A percentile compares a stretch with the other conserved stretches of the same genome.
Conservation (phyloP, 2,888 invertebrate species). For the Scaptomyza caliginosa region DNA sequence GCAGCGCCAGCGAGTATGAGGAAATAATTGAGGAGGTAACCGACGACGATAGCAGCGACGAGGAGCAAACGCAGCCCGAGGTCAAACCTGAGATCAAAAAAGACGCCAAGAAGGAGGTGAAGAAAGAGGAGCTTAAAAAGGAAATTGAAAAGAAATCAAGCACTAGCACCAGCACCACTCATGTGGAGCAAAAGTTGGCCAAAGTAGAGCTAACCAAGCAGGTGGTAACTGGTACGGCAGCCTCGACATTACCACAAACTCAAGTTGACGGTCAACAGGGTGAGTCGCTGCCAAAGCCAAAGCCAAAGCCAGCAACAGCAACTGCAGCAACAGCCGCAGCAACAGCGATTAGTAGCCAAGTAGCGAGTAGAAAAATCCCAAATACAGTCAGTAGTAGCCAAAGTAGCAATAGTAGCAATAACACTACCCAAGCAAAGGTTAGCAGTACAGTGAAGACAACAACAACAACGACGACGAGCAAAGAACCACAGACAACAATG, state of each 20-base stretch:
- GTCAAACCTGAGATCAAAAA: constrained; percentile 8
- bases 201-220: constrained; percentile 56
- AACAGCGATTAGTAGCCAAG: constrained; percentile 49
- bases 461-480: not conserved
- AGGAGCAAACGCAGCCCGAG: constrained; percentile 41
- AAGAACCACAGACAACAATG: constrained; percentile 33
- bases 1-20: constrained; percentile 83
- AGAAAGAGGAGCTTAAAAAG: constrained; percentile 13
- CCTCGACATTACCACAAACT: constrained; percentile 25
- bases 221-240: constrained; percentile 25
- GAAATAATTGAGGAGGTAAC: constrained; percentile 83
- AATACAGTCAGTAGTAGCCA: constrained; percentile 44
- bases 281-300: constrained; percentile 88
- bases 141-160: constrained; percentile 19
- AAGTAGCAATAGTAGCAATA: constrained; percentile 44
- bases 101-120: constrained; percentile 4
- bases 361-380: constrained; percentile 37
- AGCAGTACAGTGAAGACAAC: not conserved
- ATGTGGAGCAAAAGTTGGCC: constrained; percentile 57
- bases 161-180: constrained; percentile 35
- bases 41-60: constrained; percentile 75
- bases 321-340: constrained; percentile 18
- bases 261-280: constrained; percentile 85
- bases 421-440: constrained; percentile 7
- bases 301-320: constrained; percentile 27